These are phyloP conservation scores for Cancer borealis DNA, from an alignment of 2,888 invertebrate genomes.

Conservation along the genomic window DNA sequence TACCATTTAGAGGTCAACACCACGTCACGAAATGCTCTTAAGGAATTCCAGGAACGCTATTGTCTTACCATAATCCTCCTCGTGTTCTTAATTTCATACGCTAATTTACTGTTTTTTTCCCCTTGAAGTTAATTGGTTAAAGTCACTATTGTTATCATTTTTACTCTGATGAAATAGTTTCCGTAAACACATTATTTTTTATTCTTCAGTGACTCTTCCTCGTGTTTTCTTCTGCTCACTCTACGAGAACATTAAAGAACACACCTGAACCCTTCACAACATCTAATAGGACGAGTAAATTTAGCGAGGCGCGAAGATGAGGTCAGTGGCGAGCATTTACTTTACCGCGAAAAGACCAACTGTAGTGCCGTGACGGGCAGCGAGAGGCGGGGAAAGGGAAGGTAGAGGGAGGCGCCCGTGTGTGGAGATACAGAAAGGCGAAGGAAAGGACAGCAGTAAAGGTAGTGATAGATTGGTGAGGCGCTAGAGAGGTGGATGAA, in stretches of 20 bases:
- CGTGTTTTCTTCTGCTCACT: neutral
- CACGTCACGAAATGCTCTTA: neutral
- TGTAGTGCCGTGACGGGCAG: neutral
- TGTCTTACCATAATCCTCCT: neutral
- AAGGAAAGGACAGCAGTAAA: neutral
- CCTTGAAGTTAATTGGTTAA: neutral
- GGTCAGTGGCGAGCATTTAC: neutral
- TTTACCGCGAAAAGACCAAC: neutral
- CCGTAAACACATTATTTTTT: neutral
- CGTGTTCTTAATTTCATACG: neutral
- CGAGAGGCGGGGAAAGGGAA: neutral
- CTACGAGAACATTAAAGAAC: neutral
- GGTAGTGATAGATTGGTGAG: neutral
- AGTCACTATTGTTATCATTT: neutral
- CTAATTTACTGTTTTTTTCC: neutral
- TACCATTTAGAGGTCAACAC: neutral
- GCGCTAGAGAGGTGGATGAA: neutral
- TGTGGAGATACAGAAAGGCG: neutral
- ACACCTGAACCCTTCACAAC: neutral
- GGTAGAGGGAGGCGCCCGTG: neutral
- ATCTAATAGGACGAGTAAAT: neutral
- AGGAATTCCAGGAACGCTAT: neutral
- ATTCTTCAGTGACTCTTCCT: neutral
- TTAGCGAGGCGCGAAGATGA: neutral
- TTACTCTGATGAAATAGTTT: neutral